phyloP scores from a whole-genome alignment of 2,888 invertebrate genomes.

The Sycophila texana region DNA sequence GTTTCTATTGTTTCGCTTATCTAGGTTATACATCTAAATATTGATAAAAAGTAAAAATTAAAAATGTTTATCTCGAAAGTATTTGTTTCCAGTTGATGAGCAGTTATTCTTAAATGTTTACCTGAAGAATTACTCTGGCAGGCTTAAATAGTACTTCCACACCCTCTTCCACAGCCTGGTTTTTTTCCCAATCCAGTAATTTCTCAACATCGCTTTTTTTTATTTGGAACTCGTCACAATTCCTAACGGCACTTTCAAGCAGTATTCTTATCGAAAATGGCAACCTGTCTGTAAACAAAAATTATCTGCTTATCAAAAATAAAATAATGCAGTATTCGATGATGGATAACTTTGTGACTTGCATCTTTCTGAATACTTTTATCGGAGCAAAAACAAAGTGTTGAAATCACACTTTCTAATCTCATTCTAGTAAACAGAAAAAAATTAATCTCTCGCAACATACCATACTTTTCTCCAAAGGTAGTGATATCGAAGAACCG shows the following conservation, averaged over 20 bases:
- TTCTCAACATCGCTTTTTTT: conserved; percentile 89
- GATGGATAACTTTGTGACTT: too few species aligned
- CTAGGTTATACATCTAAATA: neutral
- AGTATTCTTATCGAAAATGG: conserved; percentile 95
- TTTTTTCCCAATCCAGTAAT: conserved; percentile 91
- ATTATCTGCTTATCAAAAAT: neutral
- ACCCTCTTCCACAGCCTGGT: conserved; percentile 82
- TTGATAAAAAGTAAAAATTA: neutral
- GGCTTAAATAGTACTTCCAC: conserved; percentile 98
- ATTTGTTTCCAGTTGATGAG: neutral
- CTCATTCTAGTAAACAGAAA: neutral
- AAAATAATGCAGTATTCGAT: too few species aligned
- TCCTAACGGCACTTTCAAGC: conserved; percentile 95
- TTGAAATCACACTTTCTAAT: too few species aligned
- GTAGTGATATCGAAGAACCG: conserved; percentile 87
- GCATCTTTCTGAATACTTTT: too few species aligned
- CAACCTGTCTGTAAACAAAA: conserved; percentile 80
- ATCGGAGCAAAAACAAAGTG: too few species aligned
- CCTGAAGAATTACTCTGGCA: conserved; percentile 96
- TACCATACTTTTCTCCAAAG: conserved; percentile 89
- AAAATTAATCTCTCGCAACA: conserved; percentile 52
- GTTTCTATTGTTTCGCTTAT: neutral
- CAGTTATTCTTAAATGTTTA: conserved; percentile 71
- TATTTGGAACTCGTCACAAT: conserved; percentile 97
- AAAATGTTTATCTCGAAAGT: neutral